These are phyloP conservation scores for Andrena praecox DNA, from an alignment of 2,888 invertebrate species.

Conservation along the genomic window DNA sequence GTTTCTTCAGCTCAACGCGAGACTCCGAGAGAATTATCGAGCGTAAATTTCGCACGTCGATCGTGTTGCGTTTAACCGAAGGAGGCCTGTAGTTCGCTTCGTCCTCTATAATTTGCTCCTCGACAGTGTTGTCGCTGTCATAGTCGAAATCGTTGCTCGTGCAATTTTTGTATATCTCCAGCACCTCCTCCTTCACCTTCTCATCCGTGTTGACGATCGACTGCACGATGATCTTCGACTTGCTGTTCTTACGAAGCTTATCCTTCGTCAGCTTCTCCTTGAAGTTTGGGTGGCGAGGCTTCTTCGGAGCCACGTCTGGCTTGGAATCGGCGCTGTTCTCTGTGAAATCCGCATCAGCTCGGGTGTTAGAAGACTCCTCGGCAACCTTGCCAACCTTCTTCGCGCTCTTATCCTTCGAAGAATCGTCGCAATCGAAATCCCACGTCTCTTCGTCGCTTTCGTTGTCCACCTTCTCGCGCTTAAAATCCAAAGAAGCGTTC, in stretches of 20 bases:
- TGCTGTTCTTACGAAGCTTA: not conserved
- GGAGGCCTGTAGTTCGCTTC: not conserved
- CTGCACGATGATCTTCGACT: not conserved
- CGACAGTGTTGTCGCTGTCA: slow-evolving; percentile 64
- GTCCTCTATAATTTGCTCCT: not conserved
- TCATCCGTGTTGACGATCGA: not conserved
- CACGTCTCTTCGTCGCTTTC: not conserved
- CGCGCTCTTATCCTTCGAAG: not conserved
- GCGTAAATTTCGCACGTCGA: not conserved
- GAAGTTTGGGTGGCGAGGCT: not conserved
- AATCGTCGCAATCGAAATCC: not conserved
- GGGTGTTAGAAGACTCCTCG: not conserved
- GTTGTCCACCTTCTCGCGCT: not conserved
- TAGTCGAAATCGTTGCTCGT: slow-evolving; percentile 62
- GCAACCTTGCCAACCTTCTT: too few species aligned
- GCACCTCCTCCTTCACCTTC: slow-evolving; percentile 10
- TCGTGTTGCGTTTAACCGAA: not conserved
- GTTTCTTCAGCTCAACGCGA: slow-evolving; percentile 2
- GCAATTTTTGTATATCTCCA: slow-evolving; percentile 58
- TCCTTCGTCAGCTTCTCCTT: not conserved
- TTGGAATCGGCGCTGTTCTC: not conserved
- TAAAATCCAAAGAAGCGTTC: not conserved
- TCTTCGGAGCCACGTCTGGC: not conserved
- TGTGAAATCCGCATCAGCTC: too few species aligned
- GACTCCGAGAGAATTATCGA: slow-evolving; percentile 34